These are phyloP conservation scores for Baryphthengus martii DNA, from an alignment of 2,113 vertebrate genomes.

Conservation along the genomic window DNA sequence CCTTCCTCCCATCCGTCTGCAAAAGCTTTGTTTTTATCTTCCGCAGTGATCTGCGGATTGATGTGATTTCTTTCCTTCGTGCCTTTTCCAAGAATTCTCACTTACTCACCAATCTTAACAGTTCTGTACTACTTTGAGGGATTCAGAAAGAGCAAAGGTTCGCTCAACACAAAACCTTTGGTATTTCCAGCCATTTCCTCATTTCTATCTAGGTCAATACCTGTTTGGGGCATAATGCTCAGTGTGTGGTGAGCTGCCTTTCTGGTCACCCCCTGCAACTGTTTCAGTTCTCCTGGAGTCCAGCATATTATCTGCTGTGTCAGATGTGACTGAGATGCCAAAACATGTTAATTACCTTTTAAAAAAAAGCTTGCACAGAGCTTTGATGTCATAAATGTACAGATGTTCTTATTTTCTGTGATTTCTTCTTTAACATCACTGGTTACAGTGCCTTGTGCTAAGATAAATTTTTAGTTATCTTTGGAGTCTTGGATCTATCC, in stretches of 20 bases:
- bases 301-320: not conserved
- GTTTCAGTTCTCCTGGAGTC: not conserved
- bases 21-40: not conserved
- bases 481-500: not conserved
- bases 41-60: not conserved
- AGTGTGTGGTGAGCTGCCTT: not conserved
- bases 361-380: not conserved
- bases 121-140: not conserved
- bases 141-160: constrained; percentile 1
- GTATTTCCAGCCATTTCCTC: constrained; percentile 6
- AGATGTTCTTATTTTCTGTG: not conserved
- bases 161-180: not conserved
- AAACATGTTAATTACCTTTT: constrained; percentile 6
- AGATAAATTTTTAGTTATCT: not conserved
- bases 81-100: not conserved
- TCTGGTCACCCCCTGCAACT: not conserved
- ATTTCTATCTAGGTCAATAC: constrained; percentile 6
- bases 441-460: not conserved
- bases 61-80: not conserved
- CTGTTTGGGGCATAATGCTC: not conserved
- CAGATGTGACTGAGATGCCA: not conserved
- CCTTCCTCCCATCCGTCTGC: not conserved
- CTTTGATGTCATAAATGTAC: not conserved
- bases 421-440: not conserved
- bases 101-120: not conserved